Conservation (phyloP, 2,113 vertebrate genomes). For the Gracilinanus agilis region DNA sequence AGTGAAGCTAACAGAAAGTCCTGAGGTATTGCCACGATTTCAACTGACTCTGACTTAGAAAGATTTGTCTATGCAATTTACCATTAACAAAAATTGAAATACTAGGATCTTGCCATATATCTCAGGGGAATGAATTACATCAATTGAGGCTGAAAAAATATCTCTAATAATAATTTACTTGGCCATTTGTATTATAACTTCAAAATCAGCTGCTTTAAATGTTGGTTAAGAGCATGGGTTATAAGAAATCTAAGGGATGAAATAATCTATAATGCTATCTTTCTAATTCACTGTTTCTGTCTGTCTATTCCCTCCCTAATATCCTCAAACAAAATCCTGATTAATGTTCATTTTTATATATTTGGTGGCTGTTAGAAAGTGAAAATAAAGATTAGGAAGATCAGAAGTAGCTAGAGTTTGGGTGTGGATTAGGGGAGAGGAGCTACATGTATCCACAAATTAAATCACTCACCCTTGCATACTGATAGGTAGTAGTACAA, state of each 20-base stretch:
- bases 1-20: not conserved
- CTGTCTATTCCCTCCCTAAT: not conserved
- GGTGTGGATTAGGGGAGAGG: not conserved
- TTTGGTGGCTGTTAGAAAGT: too few relatives aligned
- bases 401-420: not conserved
- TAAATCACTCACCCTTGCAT: not conserved
- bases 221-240: not conserved
- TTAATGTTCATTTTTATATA: not conserved
- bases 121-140: not conserved
- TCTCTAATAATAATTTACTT: not conserved
- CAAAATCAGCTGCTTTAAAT: not conserved
- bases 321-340: not conserved
- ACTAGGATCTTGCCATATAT: not conserved
- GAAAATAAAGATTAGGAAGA: not conserved
- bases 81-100: not conserved
- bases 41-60: not conserved
- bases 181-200: not conserved
- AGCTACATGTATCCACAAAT: not conserved
- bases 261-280: not conserved
- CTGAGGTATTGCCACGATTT: not conserved
- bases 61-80: not conserved
- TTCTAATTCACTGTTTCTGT: not conserved
- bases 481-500: not conserved
- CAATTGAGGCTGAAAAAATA: not conserved
- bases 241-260: not conserved